Base-by-base conservation (phyloP, 2,888 invertebrate genomes). In the Drosophila vallismaia region DNA sequence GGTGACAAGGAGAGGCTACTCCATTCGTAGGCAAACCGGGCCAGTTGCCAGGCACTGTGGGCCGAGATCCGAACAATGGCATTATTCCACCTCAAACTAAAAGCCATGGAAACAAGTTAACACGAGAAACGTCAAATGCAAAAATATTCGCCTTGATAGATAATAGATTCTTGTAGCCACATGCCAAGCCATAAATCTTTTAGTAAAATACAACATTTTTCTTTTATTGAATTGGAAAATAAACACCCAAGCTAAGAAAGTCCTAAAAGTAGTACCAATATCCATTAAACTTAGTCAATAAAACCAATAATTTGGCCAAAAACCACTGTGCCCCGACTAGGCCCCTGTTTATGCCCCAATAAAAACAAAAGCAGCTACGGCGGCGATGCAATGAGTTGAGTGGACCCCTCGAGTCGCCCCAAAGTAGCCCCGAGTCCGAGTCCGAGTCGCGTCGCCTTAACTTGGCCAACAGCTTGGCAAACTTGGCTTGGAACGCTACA, bases 21-120 rank as follows among this genome's bases (percentile, higher is more conserved):
- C 66, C 67, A 68, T 77, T 74, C 76, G 71, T 66, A 76, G 79
- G 63, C 63, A 83, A 82, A 80, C 83, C 83, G 76, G 80, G 72
- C 81, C 74, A 80, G 55, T 28, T 53, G 58, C 36, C 57, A 46
- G 31, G 38, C 44, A 54, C 59, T 74, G 59, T 51, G 57, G 53
- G 67, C 50, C 53, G 46, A 12, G 40, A 31, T 7, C 14, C 36
- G 0, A 62, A 46, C 45, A 51, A 64, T 31, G 10, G 2, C 8
- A 38, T n/a, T 51, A 45, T 44, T 44, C 8, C 19, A 29, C 9
- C 9, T 6, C 14, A 14, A 46, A 42, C 19, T 29, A 50, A 5
- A 5, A 48, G n/a, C 10, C 12, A 9, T 45, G 36, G 28, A 29
- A 45, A 29, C 8, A 8, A 29, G 40, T 26, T 29, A 26, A 7